Evolutionary conservation across 2,888 invertebrate species (phyloP), one percentile per base, ranked within the genome.

Genomic region (Platycheirus rosarum): DNA sequence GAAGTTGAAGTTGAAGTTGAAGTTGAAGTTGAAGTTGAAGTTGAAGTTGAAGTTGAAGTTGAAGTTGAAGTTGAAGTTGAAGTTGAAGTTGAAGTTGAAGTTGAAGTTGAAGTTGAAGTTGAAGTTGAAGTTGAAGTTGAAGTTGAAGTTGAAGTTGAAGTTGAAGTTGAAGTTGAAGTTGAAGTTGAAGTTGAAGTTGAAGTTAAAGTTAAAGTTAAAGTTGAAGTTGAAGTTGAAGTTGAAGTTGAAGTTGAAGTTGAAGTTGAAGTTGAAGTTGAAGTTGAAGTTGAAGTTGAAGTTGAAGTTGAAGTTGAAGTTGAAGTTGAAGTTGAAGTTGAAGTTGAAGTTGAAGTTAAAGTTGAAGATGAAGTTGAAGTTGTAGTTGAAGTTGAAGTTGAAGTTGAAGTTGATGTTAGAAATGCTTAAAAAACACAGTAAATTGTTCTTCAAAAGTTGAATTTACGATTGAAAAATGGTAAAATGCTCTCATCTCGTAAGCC

Each of bases 91-190:
- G 46, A 8, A 48, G 46, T 48, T 48, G 46, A 7, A 48, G 23
- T 48, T 48, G 46, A 8, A 48, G 46, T 48, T 48, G 46, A 2
- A 23, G 46, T 48, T 48, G 46, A 8, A 23, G 46, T 48, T 48
- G 46, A 8, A 48, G 46, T 48, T 48, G 46, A 8, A 23, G 48
- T 48, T 48, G 48, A 8, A 48, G 48, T 48, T 48, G 48, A 8
- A 48, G 48, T 48, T 48, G 23, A 8, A 48, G 48, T 48, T 48
- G 48, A 2, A 48, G 48, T 48, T 48, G 23, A 2, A 48, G 48
- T 48, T 48, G 23, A 2, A 48, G 48, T 48, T 48, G 48, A 8
- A 48, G 48, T 48, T 48, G 48, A 8, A 48, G 48, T 48, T 48
- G 48, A 8, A 23, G 48, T 48, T 23, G 48, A 8, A 23, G 48